phyloP scores from a whole-genome alignment of 2,888 invertebrate genomes.

The Pollenia angustigena region DNA sequence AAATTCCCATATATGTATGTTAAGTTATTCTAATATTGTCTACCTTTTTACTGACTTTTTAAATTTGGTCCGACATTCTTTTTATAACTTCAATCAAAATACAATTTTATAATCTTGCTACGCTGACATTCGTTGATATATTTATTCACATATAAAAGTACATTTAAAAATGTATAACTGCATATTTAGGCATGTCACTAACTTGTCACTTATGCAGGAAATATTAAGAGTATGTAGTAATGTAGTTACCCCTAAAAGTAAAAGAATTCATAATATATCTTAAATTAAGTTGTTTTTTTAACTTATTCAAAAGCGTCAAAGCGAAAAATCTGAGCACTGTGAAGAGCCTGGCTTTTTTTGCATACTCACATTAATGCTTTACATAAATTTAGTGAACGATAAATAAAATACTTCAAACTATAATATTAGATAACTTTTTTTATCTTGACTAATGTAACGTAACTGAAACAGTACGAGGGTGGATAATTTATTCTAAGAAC shows the following conservation, averaged over 20 bases:
- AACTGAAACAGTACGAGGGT: neutral
- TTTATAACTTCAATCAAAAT: slow-evolving; percentile 74
- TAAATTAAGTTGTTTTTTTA: no score
- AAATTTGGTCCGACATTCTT: slow-evolving; percentile 62
- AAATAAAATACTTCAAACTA: slow-evolving; percentile 31
- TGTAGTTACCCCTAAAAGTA: no score
- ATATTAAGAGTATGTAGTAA: no score
- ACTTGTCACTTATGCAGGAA: neutral
- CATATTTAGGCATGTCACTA: slow-evolving; percentile 19
- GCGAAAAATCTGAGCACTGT: neutral
- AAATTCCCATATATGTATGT: slow-evolving; percentile 29
- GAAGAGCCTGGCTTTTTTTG: neutral
- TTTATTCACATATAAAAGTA: neutral
- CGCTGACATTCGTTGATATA: slow-evolving; percentile 25
- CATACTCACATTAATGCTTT: neutral
- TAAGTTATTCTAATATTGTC: slow-evolving; percentile 50
- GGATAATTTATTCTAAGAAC: no score
- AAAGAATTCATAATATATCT: no score
- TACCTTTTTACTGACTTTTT: slow-evolving; percentile 50
- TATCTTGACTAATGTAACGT: slow-evolving; percentile 4
- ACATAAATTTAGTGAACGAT: slow-evolving; percentile 19
- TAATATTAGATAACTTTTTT: neutral
- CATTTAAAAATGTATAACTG: neutral
- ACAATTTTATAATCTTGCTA: slow-evolving; percentile 72
- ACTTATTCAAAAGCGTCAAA: no score